Base-by-base conservation (phyloP, 2,888 invertebrate genomes). In the Dicyrtomina minuta region DNA sequence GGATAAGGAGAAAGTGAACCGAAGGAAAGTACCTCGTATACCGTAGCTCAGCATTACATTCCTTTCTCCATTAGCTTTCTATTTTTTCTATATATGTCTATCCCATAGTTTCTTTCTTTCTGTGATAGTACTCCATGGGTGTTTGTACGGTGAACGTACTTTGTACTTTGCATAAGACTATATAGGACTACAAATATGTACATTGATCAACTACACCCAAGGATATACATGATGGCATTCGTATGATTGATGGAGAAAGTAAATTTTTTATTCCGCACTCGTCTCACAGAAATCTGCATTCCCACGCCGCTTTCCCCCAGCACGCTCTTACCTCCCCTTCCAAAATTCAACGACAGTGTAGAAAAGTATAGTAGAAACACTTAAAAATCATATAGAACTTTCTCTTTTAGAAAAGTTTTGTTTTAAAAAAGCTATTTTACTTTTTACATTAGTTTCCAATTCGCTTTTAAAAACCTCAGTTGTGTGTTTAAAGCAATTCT, bases 221-320 rank as follows among this genome's bases (percentile, higher is more conserved):
- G n/a, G n/a, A n/a, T n/a, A n/a, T n/a, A n/a, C n/a, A n/a, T n/a
- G n/a, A n/a, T n/a, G n/a, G n/a, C 46, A 13, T 13, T 46, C 17
- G 33, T 56, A 73, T 72, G 72, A 73, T 73, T 73, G 72, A 73
- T 73, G 72, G 70, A 62, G 61, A 66, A 73, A 73, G 70, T 73
- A 68, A 70, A 70, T 70, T 73, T 73, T 70, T 73, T 70, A 73
- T 70, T 70, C 70, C 51, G 33, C 60, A 62, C 70, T 61, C 70
- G 66, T 70, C 43, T 65, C 24, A n/a, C n/a, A 15, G 13, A 17
- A 24, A 26, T 27, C 20, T 41, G 2, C 41, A 8, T 33, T 26
- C 26, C 26, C n/a, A 22, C 55, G 22, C 41, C 27, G 33, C 55
- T 55, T 59, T 24, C 60, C 22, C 53, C n/a, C n/a, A n/a, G n/a